These are phyloP conservation scores for Pogonocherus hispidulus DNA, from an alignment of 2,888 invertebrate genomes.

Conservation along the genomic window DNA sequence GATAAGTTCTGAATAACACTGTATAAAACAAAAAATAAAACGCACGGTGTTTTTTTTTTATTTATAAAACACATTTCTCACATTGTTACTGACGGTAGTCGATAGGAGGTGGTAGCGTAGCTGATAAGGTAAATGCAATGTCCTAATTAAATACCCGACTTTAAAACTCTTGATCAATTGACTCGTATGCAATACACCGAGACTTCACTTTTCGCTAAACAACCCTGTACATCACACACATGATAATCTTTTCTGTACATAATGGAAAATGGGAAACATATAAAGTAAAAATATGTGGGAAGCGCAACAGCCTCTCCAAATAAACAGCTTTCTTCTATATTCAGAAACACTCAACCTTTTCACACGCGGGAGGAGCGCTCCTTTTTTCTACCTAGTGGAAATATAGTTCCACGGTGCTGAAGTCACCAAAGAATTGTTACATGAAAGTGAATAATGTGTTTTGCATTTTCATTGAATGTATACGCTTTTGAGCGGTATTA, in stretches of 20 bases:
- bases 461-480: slow-evolving; percentile 1
- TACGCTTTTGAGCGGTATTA: slow-evolving; percentile 6
- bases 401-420: slow-evolving; percentile 18
- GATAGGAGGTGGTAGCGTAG: no score
- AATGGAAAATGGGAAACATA: slow-evolving; percentile 19
- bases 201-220: no score
- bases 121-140: no score
- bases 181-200: no score
- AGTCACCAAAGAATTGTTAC: background rate
- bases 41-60: no score
- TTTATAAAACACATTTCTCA: no score
- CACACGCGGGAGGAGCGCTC: background rate
- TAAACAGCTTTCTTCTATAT: slow-evolving; percentile 25
- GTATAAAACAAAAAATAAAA: no score
- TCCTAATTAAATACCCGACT: no score
- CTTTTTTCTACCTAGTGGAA: background rate
- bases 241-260: slow-evolving; percentile 9
- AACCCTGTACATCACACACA: background rate
- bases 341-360: slow-evolving; percentile 10
- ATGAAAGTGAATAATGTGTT: slow-evolving; percentile 13
- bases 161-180: no score
- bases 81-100: no score
- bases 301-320: slow-evolving; percentile 14
- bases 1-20: no score
- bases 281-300: slow-evolving; percentile 16